Evolutionary conservation across 2,113 vertebrate genomes (phyloP).

Genomic region (Lepisosteus oculatus): DNA sequence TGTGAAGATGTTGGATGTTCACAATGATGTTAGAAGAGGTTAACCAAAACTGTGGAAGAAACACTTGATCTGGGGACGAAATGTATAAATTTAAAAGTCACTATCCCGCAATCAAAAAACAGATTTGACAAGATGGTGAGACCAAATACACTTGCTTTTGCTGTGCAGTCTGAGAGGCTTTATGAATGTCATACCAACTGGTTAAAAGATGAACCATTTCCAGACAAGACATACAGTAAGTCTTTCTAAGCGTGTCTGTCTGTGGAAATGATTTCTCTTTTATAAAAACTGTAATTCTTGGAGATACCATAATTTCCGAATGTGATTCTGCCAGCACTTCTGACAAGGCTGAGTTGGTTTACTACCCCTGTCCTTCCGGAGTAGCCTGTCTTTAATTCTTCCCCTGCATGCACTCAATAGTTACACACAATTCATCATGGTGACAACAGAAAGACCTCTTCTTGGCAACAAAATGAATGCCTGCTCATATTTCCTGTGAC

Average conservation of each 20-base stretch:
- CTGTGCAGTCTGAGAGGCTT: neutral
- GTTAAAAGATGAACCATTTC: neutral
- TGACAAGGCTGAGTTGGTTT: conserved; percentile 11
- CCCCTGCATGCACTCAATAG: conserved; percentile 16
- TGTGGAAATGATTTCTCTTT: conserved; percentile 22
- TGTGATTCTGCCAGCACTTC: conserved; percentile 18
- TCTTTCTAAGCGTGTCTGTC: conserved; percentile 19
- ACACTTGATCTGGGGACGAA: too few species aligned
- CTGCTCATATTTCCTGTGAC: conserved; percentile 23
- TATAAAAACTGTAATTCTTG: conserved; percentile 16
- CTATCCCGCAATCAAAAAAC: too few species aligned
- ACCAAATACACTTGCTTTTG: too few species aligned
- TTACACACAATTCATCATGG: conserved; percentile 30
- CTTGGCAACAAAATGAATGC: conserved; percentile 20
- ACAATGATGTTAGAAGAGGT: too few species aligned
- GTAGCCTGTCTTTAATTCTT: neutral
- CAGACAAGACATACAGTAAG: conserved; percentile 9
- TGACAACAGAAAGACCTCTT: conserved; percentile 20
- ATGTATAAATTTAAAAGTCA: too few species aligned
- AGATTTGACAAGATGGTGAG: too few species aligned
- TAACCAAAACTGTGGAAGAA: too few species aligned
- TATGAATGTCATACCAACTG: neutral
- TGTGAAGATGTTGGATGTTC: too few species aligned
- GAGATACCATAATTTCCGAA: conserved; percentile 17
- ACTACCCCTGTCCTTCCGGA: conserved; percentile 10